Conservation (phyloP, 92 coral and sea anemone species). For the Bergia puertoricense region DNA sequence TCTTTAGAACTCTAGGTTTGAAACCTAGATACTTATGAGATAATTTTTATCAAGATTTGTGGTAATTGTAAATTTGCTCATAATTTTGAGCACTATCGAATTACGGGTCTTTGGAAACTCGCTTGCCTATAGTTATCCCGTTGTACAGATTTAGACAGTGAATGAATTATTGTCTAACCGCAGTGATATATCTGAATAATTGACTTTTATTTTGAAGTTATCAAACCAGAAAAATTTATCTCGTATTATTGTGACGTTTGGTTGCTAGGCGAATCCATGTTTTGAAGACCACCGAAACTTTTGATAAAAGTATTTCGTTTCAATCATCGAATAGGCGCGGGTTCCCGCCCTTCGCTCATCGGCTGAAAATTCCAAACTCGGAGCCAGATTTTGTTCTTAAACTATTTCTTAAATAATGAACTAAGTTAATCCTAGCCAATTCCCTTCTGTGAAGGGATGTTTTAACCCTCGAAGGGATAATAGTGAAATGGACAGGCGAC, state of each 20-base stretch:
- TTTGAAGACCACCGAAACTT: slow-evolving; percentile 38
- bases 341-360: background rate
- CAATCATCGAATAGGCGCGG: background rate
- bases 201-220: slow-evolving; percentile 21
- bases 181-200: slow-evolving; percentile 13
- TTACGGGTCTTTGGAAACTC: background rate
- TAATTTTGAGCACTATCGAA: background rate
- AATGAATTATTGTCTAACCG: slow-evolving; percentile 15
- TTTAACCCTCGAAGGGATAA: background rate
- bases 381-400: background rate
- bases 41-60: slow-evolving; percentile 26
- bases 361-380: background rate
- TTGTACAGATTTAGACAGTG: background rate
- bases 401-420: background rate
- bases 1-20: slow-evolving; percentile 16
- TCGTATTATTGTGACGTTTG: slow-evolving; percentile 2
- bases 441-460: slow-evolving; percentile 34
- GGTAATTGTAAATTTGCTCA: slow-evolving; percentile 10
- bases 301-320: slow-evolving; percentile 16
- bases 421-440: background rate
- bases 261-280: slow-evolving; percentile 41
- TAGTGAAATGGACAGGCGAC: slow-evolving; percentile 27
- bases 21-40: slow-evolving; percentile 15
- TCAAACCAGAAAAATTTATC: slow-evolving; percentile 14
- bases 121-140: slow-evolving; percentile 14